Conservation (phyloP, 2,888 invertebrate species). For the Cremastinae sp. region DNA sequence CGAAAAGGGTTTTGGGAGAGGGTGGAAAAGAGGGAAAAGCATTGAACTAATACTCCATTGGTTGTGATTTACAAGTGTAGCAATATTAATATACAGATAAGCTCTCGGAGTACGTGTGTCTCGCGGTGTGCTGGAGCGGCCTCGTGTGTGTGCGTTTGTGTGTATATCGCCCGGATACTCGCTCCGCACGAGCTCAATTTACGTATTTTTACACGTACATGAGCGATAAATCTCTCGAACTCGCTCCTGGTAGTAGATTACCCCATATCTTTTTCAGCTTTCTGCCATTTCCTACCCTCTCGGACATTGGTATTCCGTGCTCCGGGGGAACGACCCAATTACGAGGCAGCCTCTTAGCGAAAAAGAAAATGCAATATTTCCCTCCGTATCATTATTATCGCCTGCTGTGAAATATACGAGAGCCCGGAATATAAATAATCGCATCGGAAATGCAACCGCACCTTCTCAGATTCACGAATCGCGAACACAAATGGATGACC, state of each 20-base stretch:
- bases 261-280: slow-evolving; percentile 30
- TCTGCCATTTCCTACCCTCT: slow-evolving; percentile 5
- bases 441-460: no score
- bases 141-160: no score
- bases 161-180: background rate
- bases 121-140: background rate
- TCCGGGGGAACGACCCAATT: slow-evolving; percentile 26
- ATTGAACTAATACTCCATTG: slow-evolving; percentile 77
- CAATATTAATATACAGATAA: slow-evolving; percentile 67
- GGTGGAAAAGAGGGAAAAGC: slow-evolving; percentile 23
- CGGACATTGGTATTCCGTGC: slow-evolving; percentile 38
- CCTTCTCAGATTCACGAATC: no score
- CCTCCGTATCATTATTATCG: background rate
- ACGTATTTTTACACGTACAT: slow-evolving; percentile 1
- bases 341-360: slow-evolving; percentile 4
- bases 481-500: background rate
- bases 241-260: slow-evolving; percentile 8
- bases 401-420: no score
- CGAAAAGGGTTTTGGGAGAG: no score
- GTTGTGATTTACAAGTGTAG: slow-evolving; percentile 79
- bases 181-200: slow-evolving; percentile 4
- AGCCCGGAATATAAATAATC: no score
- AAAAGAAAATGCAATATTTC: background rate
- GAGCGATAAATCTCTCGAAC: slow-evolving; percentile 31
- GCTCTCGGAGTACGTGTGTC: background rate